Evolutionary conservation across 2,113 vertebrate genomes (phyloP).

Genomic region (Rhagologus leucostigma): DNA sequence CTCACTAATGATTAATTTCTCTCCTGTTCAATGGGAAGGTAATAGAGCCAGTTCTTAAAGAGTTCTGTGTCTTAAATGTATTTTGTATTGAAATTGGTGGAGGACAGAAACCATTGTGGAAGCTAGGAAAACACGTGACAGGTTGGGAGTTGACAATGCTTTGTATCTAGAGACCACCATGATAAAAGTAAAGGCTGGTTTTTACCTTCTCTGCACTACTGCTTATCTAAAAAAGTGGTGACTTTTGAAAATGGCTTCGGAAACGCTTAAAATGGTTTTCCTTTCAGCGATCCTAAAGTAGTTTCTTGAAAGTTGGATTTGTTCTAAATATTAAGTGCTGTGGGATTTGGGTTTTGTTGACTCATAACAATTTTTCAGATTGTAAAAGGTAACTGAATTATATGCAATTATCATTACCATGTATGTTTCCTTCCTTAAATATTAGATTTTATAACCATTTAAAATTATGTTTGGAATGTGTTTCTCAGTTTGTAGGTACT

Average conservation of each 20-base stretch:
- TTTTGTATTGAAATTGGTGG: neutral
- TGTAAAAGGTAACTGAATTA: neutral
- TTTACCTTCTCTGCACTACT: neutral
- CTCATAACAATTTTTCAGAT: neutral
- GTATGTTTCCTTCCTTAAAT: neutral
- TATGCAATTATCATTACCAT: neutral
- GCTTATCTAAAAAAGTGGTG: neutral
- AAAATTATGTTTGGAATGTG: neutral
- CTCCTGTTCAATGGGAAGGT: neutral
- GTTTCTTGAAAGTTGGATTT: neutral
- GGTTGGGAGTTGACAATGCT: neutral
- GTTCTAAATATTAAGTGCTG: neutral
- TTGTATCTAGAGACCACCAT: neutral
- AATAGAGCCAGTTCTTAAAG: neutral
- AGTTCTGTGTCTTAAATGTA: neutral
- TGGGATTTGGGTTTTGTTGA: neutral
- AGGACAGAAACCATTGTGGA: neutral
- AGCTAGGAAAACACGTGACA: neutral
- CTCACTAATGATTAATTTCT: neutral
- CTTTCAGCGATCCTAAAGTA: neutral
- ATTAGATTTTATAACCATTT: neutral
- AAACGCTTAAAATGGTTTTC: neutral
- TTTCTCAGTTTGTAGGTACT: neutral
- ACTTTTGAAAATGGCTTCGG: neutral
- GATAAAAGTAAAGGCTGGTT: neutral